A percentile compares a stretch with the other conserved stretches of the same genome.
These are phyloP conservation scores for Ranitomeya imitator DNA, from an alignment of 2,113 vertebrate genomes.

Conservation along the genomic window DNA sequence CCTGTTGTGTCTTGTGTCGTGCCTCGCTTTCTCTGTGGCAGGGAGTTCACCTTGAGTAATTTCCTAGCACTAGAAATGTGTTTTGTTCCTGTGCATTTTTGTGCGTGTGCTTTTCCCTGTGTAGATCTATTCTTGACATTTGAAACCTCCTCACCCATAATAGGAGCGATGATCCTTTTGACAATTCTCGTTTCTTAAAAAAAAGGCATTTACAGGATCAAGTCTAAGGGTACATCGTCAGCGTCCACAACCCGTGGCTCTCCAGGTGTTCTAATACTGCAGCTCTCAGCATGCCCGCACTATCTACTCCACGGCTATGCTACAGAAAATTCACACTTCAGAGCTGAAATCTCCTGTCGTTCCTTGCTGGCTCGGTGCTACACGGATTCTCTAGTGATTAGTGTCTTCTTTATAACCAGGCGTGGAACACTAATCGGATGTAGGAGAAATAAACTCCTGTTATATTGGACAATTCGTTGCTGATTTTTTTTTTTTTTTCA, in stretches of 20 bases:
- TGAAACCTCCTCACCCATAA: conserved; percentile 21
- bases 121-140: not conserved
- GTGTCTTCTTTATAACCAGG: not conserved
- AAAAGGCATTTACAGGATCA: not conserved
- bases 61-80: not conserved
- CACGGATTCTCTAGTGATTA: not conserved
- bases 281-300: not conserved
- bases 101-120: not conserved
- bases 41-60: conserved; percentile 19
- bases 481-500: no score
- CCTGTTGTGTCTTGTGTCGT: conserved; percentile 23
- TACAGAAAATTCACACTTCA: not conserved
- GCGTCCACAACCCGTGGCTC: not conserved
- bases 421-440: no score
- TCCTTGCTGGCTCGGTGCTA: not conserved
- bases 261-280: not conserved
- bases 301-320: not conserved
- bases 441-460: no score
- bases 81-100: not conserved
- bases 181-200: not conserved
- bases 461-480: no score
- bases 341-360: not conserved
- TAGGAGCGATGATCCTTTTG: not conserved
- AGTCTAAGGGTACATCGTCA: not conserved
- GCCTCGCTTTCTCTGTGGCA: not conserved